phyloP scores from a whole-genome alignment of 2,888 invertebrate species.

The Lasioglossum villosulum region DNA sequence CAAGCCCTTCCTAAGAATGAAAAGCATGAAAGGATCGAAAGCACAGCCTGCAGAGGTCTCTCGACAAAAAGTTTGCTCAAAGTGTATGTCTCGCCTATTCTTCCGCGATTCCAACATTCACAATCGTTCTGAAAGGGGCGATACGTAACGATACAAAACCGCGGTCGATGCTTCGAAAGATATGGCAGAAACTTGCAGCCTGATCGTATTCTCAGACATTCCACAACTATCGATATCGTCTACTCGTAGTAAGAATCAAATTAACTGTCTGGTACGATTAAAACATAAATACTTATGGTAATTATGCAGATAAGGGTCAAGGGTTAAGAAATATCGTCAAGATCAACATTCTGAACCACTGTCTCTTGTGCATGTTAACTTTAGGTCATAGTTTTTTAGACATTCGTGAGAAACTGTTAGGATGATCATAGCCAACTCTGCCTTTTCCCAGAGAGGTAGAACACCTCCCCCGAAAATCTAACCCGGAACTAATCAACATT shows the following conservation, averaged over 20 bases:
- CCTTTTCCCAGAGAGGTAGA: no score
- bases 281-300: background rate
- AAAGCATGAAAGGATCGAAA: slow-evolving; percentile 62
- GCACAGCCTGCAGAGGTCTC: slow-evolving; percentile 43
- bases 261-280: background rate
- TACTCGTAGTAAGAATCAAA: background rate
- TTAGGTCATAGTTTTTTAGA: no score
- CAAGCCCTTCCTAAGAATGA: slow-evolving; percentile 59
- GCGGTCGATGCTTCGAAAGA: slow-evolving; percentile 28
- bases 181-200: slow-evolving; percentile 40
- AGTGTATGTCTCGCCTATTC: slow-evolving; percentile 57
- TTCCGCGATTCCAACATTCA: slow-evolving; percentile 50
- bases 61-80: slow-evolving; percentile 64
- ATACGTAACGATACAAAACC: slow-evolving; percentile 38
- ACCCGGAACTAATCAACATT: no score
- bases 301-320: background rate
- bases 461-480: no score
- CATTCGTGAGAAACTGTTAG: no score
- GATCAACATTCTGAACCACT: no score
- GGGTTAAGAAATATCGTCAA: no score
- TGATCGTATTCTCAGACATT: slow-evolving; percentile 39
- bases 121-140: slow-evolving; percentile 43
- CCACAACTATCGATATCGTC: background rate
- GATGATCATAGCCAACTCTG: no score
- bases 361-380: no score